These are phyloP conservation scores for Hydrolagus affinis DNA, from an alignment of 2,113 vertebrate species.

Conservation along the genomic window DNA sequence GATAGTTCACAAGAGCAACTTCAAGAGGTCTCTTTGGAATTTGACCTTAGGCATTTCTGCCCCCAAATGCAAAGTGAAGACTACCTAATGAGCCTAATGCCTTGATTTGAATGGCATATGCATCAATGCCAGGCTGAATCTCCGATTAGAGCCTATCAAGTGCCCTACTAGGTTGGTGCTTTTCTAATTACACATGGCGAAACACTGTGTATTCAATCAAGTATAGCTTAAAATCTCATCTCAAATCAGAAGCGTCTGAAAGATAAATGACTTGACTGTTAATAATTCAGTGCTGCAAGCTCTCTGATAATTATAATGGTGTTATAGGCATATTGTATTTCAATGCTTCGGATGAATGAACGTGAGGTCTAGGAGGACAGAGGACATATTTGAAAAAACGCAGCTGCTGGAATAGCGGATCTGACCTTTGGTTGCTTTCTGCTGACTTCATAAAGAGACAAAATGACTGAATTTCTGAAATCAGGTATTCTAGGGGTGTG, in stretches of 20 bases:
- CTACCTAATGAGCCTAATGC: background rate
- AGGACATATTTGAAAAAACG: background rate
- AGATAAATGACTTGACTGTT: slow-evolving; percentile 27
- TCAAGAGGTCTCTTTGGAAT: background rate
- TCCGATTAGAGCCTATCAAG: background rate
- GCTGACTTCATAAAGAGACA: background rate
- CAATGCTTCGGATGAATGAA: background rate
- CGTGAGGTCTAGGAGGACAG: background rate
- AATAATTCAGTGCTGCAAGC: slow-evolving; percentile 21
- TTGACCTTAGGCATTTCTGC: background rate
- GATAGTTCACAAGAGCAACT: background rate
- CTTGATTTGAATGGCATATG: background rate
- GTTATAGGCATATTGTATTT: slow-evolving; percentile 6
- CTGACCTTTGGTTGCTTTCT: background rate
- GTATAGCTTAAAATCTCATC: slow-evolving; percentile 18
- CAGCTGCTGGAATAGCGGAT: background rate
- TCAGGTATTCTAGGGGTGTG: background rate
- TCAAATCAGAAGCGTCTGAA: slow-evolving; percentile 19
- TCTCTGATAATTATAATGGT: slow-evolving; percentile 21
- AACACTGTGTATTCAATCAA: slow-evolving; percentile 9
- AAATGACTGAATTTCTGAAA: background rate
- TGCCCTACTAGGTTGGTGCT: background rate
- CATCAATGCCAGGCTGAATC: background rate
- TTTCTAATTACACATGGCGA: slow-evolving; percentile 6
- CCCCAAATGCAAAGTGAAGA: background rate